Conservation (phyloP, 2,113 vertebrate species). For the Ranitomeya variabilis region DNA sequence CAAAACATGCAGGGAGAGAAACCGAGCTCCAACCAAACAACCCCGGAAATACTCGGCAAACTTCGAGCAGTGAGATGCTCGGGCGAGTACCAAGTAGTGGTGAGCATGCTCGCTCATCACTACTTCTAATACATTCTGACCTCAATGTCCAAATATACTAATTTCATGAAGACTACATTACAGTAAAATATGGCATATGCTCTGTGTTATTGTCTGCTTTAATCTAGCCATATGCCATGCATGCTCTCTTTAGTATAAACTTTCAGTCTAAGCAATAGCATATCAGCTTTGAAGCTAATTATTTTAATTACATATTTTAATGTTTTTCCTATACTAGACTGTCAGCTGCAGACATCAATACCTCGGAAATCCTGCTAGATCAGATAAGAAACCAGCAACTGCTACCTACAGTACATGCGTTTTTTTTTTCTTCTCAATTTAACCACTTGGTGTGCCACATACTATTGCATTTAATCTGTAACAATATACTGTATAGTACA, state of each 20-base stretch:
- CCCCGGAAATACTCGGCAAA: no score
- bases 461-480: not conserved
- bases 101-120: no score
- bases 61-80: no score
- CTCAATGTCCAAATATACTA: no score
- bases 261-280: not conserved
- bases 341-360: constrained; percentile 52
- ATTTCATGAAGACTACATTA: not conserved
- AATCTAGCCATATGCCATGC: not conserved
- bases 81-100: no score
- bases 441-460: not conserved
- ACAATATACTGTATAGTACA: not conserved
- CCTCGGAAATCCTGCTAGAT: constrained; percentile 24
- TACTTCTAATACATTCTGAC: no score
- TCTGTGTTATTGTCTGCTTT: not conserved
- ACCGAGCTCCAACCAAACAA: no score
- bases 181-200: not conserved
- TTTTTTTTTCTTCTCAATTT: not conserved
- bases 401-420: not conserved
- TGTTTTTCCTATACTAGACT: constrained; percentile 15
- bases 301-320: constrained; percentile 35
- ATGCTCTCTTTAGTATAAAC: not conserved
- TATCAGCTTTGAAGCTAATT: not conserved
- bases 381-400: constrained; percentile 36
- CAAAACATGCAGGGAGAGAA: no score